Conservation (phyloP, 2,888 invertebrate genomes). For the Drosophila infuscata region DNA sequence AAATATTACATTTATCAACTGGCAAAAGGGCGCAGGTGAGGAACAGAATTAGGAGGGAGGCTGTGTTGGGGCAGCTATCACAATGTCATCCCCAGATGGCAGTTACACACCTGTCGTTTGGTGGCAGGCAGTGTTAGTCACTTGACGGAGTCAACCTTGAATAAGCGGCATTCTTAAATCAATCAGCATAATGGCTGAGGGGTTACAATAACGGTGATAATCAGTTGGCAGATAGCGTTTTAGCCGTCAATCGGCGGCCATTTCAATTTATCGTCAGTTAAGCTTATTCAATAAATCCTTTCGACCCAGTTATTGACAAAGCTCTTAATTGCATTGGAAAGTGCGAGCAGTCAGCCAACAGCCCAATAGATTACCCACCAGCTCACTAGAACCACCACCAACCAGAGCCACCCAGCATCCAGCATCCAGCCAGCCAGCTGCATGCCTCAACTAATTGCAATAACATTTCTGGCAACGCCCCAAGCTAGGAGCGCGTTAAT, state of each 20-base stretch:
- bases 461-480: conserved; percentile 43
- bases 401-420: neutral
- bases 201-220: conserved; percentile 22
- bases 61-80: conserved; percentile 10
- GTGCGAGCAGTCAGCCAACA: conserved; percentile 13
- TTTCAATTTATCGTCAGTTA: conserved; percentile 51
- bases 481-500: conserved; percentile 39
- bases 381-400: neutral
- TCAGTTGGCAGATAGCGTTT: conserved; percentile 18
- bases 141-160: conserved; percentile 15
- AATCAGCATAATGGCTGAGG: conserved; percentile 39
- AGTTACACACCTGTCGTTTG: conserved; percentile 31
- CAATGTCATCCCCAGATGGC: conserved; percentile 51
- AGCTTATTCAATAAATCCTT: conserved; percentile 67
- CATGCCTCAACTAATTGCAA: conserved; percentile 63
- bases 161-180: conserved; percentile 30
- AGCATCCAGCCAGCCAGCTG: conserved; percentile 2
- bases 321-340: conserved; percentile 68
- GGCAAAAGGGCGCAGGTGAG: conserved; percentile 19
- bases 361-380: neutral
- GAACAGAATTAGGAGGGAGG: neutral
- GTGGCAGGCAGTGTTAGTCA: conserved; percentile 25
- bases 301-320: conserved; percentile 62
- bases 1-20: conserved; percentile 65
- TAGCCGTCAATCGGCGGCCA: conserved; percentile 35